Percentiles rank a stretch among this genome's conserved stretches.
phyloP scores from a whole-genome alignment of 2,888 invertebrate species.

The Agrenia bidenticulata region DNA sequence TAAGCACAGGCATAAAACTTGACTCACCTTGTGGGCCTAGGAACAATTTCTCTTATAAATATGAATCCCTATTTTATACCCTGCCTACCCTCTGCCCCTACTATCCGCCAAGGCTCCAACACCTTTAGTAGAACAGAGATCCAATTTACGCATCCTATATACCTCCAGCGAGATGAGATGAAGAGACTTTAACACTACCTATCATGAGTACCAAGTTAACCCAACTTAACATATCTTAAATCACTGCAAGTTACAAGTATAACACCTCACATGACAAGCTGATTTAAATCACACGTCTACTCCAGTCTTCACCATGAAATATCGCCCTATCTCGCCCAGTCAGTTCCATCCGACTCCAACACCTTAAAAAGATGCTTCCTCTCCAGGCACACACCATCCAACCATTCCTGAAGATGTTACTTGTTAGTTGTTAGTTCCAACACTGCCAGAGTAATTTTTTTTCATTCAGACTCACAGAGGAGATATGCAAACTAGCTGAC shows the following conservation, averaged over 20 bases:
- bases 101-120: too few relatives aligned
- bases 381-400: not conserved
- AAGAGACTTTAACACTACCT: too few relatives aligned
- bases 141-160: too few relatives aligned
- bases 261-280: slow-evolving; percentile 44
- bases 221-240: slow-evolving; percentile 7
- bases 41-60: too few relatives aligned
- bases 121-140: too few relatives aligned
- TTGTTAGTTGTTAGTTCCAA: not conserved
- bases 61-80: too few relatives aligned
- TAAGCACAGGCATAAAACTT: too few relatives aligned
- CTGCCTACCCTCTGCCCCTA: too few relatives aligned
- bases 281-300: slow-evolving; percentile 42
- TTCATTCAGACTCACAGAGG: too few relatives aligned
- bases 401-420: too few relatives aligned
- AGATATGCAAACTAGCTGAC: slow-evolving; percentile 7
- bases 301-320: slow-evolving; percentile 28
- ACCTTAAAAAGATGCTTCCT: slow-evolving; percentile 12
- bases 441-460: not conserved
- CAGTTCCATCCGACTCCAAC: slow-evolving; percentile 2
- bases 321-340: slow-evolving; percentile 29
- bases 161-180: too few relatives aligned
- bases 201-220: not conserved
- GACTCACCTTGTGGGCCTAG: too few relatives aligned
- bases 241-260: slow-evolving; percentile 12